Evolutionary conservation across 2,888 invertebrate species (phyloP).

Genomic region (Amphipoea oculea): DNA sequence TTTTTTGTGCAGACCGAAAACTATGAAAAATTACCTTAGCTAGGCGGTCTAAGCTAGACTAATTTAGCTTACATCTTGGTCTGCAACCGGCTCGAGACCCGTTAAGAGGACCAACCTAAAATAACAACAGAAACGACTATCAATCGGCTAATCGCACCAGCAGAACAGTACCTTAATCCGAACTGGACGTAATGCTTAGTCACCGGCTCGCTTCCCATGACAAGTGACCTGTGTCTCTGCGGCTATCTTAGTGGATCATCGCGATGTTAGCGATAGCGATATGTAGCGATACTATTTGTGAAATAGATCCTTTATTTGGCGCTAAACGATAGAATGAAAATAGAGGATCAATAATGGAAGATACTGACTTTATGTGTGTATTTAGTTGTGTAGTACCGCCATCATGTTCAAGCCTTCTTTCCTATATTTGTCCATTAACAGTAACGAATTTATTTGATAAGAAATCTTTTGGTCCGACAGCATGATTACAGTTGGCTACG

Average conservation of each 20-base stretch:
- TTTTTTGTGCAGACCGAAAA: too few relatives aligned
- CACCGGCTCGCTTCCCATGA: conserved; percentile 79
- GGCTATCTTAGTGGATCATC: conserved; percentile 68
- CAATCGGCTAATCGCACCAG: conserved; percentile 28
- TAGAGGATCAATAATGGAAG: neutral
- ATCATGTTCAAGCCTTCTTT: neutral
- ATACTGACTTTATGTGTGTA: neutral
- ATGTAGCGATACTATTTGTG: conserved; percentile 47
- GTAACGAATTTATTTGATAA: neutral
- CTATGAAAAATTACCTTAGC: too few relatives aligned
- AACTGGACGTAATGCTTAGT: conserved; percentile 71
- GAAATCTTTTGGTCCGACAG: neutral
- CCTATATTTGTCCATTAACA: neutral
- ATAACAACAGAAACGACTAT: neutral
- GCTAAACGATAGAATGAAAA: neutral
- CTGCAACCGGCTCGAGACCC: neutral
- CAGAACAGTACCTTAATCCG: conserved; percentile 68
- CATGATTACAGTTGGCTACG: too few relatives aligned
- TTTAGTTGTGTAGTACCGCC: neutral
- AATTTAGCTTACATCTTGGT: too few relatives aligned
- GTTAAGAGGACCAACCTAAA: neutral
- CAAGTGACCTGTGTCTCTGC: conserved; percentile 72
- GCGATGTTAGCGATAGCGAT: conserved; percentile 62
- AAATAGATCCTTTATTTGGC: conserved; percentile 42
- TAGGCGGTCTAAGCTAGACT: too few relatives aligned